A percentile compares a stretch with the other conserved stretches of the same genome.
phyloP scores from a whole-genome alignment of 1,140 invertebrate genomes.

The Aphelenchoides besseyi region DNA sequence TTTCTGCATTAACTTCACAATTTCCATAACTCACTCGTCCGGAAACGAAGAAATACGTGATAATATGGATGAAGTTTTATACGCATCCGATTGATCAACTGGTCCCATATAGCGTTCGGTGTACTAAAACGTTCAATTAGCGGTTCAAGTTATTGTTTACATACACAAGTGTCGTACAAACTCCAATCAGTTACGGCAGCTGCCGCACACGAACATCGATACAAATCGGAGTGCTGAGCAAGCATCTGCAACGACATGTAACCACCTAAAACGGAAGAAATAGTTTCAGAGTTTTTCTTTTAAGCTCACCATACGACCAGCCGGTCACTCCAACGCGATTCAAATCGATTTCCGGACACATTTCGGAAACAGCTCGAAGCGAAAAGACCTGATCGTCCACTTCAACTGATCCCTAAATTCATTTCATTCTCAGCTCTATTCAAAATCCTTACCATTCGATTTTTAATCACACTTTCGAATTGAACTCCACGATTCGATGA shows the following conservation, averaged over 20 bases:
- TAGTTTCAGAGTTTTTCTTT: conserved; percentile 71
- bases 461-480: conserved; percentile 84
- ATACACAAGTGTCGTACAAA: conserved; percentile 75
- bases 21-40: conserved; percentile 82
- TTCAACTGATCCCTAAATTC: conserved; percentile 84
- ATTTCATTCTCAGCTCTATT: conserved; percentile 23
- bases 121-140: background rate
- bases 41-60: conserved; percentile 80
- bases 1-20: conserved; percentile 38
- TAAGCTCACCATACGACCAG: conserved; percentile 94
- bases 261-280: conserved; percentile 72
- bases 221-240: conserved; percentile 53
- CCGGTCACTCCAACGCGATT: conserved; percentile 88
- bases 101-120: conserved; percentile 92
- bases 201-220: conserved; percentile 76
- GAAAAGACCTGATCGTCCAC: conserved; percentile 93
- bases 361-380: conserved; percentile 79
- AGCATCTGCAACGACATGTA: conserved; percentile 51
- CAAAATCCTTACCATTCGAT: conserved; percentile 75
- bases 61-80: conserved; percentile 75
- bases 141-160: background rate
- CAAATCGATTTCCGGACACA: conserved; percentile 74
- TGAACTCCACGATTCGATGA: conserved; percentile 83
- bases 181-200: conserved; percentile 95
- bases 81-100: conserved; percentile 74